Percentiles rank a stretch among this genome's conserved stretches.
Conservation (phyloP, 2,797 vertebrate species). For the Scomberomorus guttatus region DNA sequence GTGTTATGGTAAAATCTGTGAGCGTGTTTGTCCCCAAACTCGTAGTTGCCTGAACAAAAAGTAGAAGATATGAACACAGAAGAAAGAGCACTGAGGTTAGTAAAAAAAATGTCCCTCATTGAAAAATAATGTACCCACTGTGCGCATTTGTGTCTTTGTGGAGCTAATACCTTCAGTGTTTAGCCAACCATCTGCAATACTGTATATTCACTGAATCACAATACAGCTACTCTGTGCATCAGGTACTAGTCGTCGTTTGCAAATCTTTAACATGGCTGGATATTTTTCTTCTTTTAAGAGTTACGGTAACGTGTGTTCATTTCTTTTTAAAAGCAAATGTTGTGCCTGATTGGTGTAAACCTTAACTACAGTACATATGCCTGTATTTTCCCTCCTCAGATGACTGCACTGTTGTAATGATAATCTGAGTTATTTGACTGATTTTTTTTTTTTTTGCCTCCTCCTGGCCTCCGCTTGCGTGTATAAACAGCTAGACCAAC, state of each 20-base stretch:
- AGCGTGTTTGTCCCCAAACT: constrained; percentile 39
- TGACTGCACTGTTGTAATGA: constrained; percentile 79
- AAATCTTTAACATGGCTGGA: constrained; percentile 62
- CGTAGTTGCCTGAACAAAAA: constrained; percentile 25
- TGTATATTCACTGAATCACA: constrained; percentile 66
- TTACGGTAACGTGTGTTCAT: constrained; percentile 44
- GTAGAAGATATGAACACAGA: constrained; percentile 29
- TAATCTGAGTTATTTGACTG: constrained; percentile 52
- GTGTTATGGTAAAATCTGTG: constrained; percentile 36
- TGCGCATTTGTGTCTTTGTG: constrained; percentile 65
- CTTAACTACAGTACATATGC: constrained; percentile 65
- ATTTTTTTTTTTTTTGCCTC: constrained; percentile 43
- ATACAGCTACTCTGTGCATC: constrained; percentile 73
- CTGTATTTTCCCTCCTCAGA: constrained; percentile 70
- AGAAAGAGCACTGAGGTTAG: constrained; percentile 16
- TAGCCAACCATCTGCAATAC: constrained; percentile 62
- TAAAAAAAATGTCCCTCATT: constrained; percentile 19
- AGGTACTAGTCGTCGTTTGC: constrained; percentile 64
- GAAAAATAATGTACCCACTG: constrained; percentile 39
- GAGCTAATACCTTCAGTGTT: constrained; percentile 53
- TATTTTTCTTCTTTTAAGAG: constrained; percentile 27
- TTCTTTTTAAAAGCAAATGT: constrained; percentile 59
- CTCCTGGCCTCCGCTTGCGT: constrained; percentile 61
- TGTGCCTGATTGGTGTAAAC: constrained; percentile 79
- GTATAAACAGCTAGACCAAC: constrained; percentile 59